Evolutionary conservation across 2,113 vertebrate species (phyloP), one percentile per base, ranked within the genome.

Genomic region (Odocoileus virginianus): DNA sequence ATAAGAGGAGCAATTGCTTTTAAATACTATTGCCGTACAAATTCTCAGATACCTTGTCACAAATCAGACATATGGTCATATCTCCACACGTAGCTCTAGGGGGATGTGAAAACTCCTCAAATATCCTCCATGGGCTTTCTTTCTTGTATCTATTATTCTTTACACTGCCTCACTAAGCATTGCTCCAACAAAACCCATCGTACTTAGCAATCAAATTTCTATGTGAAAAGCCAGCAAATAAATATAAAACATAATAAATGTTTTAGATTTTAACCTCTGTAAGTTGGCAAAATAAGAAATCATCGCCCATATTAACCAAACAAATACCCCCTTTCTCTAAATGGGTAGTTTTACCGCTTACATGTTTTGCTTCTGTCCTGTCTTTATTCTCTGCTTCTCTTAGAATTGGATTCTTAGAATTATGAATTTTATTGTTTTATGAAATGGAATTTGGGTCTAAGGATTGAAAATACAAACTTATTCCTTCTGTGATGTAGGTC

Each of bases 201-300:
- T 36, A 52, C 47, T 89, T 52, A 94, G 57, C 93, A 90, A 79
- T 96, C 50, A 83, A 55, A 30, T 95, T 89, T 92, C 67, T 94
- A 78, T 83, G 23, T 91, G 55, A 92, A 90, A 85, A 87, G 10
- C 28, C 47, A 61, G 19, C 47, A 55, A 47, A 36, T 13, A 58
- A 67, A 74, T 67, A 40, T 30, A 67, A 58, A 54, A 43, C 4
- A 11, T 54, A 43, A 9, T 6, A 74, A 21, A 16, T 82, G 58
- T 89, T 76, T 43, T 76, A 27, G 21, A 76, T 43, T 71, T 11
- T 40, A 40, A 71, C 50, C 5, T 23, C 21, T 64, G 82, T 97
- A 33, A 55, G 25, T n/a, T 52, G 9, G 8, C 21, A 40, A 36
- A 13, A 30, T 43, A 52, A 67, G 43, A 64, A 89, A 27, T 54